Evolutionary conservation across 2,113 vertebrate species (phyloP).

Genomic region (Puntigrus tetrazona): DNA sequence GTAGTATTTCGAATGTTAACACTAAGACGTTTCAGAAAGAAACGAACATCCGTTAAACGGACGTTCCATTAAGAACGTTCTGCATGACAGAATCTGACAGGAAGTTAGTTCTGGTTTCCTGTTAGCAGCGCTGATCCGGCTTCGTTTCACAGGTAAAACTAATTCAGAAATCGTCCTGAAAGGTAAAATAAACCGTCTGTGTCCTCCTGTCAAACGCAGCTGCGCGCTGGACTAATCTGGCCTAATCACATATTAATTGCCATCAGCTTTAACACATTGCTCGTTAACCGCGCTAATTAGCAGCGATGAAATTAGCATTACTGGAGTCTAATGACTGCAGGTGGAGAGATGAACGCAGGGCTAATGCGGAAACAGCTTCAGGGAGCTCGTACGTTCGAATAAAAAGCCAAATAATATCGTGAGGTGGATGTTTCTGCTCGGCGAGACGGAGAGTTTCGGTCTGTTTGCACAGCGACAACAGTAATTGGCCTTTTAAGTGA

Average conservation of each 20-base stretch:
- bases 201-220: not conserved
- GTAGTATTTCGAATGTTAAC: no score
- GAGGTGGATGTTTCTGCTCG: slow-evolving; percentile 12
- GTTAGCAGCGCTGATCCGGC: not conserved
- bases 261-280: slow-evolving; percentile 78
- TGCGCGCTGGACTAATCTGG: slow-evolving; percentile 70
- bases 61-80: no score
- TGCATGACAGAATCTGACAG: no score
- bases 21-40: no score
- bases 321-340: slow-evolving; percentile 76
- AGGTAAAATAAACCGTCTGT: not conserved
- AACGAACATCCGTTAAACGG: no score
- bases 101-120: not conserved
- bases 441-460: slow-evolving; percentile 46
- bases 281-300: slow-evolving; percentile 77
- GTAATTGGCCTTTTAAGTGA: slow-evolving; percentile 53
- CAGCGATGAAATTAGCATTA: slow-evolving; percentile 75
- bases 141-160: not conserved
- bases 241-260: slow-evolving; percentile 82
- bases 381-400: not conserved
- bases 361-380: not conserved
- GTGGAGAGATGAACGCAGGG: slow-evolving; percentile 58
- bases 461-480: slow-evolving; percentile 38
- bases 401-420: not conserved
- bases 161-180: not conserved